phyloP scores from a whole-genome alignment of 2,797 vertebrate species.

The Lutjanus argentimaculatus region DNA sequence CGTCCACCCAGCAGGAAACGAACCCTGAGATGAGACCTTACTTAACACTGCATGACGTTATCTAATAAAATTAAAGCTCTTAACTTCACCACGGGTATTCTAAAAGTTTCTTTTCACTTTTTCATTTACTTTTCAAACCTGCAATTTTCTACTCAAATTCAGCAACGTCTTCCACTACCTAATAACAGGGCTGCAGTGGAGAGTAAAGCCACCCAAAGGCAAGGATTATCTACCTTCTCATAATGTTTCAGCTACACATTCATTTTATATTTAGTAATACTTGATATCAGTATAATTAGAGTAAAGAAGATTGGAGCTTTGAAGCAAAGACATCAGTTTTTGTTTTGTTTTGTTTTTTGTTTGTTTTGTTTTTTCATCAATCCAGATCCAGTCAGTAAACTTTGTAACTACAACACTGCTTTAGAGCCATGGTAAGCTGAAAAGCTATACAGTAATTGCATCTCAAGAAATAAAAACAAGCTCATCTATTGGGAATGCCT shows the following conservation, averaged over 20 bases:
- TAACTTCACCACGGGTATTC: neutral
- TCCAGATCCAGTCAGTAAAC: neutral
- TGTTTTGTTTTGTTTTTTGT: too few species aligned
- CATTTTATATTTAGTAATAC: neutral
- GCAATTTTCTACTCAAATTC: neutral
- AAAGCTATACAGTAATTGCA: conserved; percentile 13
- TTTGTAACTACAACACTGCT: conserved; percentile 2
- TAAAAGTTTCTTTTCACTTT: neutral
- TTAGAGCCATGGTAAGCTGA: neutral
- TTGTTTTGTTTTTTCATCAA: neutral
- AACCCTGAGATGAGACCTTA: conserved; percentile 82
- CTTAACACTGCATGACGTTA: neutral
- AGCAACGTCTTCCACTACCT: neutral
- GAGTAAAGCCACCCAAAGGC: neutral
- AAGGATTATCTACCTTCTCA: neutral
- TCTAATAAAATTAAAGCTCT: neutral
- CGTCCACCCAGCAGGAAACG: conserved; percentile 97
- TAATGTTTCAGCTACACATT: conserved; percentile 8
- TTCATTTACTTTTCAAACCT: conserved; percentile 8
- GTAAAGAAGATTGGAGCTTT: neutral
- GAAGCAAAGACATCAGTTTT: neutral
- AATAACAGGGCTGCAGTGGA: neutral
- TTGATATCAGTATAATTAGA: neutral
- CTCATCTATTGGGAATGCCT: neutral
- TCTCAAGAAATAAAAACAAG: neutral